phyloP scores from a whole-genome alignment of 2,797 vertebrate species.

The Galagoides demidoff region DNA sequence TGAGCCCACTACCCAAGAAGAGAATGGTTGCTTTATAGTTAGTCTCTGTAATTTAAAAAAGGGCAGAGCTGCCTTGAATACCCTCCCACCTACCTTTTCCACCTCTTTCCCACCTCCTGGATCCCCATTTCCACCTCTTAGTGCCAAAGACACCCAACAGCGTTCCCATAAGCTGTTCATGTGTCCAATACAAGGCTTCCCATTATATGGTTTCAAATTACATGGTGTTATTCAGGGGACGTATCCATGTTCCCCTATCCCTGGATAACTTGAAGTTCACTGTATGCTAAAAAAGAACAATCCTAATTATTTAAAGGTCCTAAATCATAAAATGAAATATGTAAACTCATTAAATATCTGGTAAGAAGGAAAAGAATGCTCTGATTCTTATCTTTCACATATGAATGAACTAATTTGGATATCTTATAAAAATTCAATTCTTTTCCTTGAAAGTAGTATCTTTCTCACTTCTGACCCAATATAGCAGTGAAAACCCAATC shows the following conservation, averaged over 20 bases:
- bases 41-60: neutral
- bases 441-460: slow-evolving; percentile 58
- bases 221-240: slow-evolving; percentile 60
- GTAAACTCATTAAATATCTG: slow-evolving; percentile 56
- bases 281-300: slow-evolving; percentile 65
- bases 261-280: slow-evolving; percentile 66
- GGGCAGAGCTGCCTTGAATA: slow-evolving; percentile 34
- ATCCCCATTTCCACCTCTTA: slow-evolving; percentile 69
- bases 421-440: slow-evolving; percentile 60
- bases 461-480: slow-evolving; percentile 64
- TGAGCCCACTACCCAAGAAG: slow-evolving; percentile 11
- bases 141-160: slow-evolving; percentile 65
- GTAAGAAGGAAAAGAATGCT: slow-evolving; percentile 59
- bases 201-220: slow-evolving; percentile 67
- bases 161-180: slow-evolving; percentile 54
- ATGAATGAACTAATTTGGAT: slow-evolving; percentile 35
- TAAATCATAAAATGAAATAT: slow-evolving; percentile 59
- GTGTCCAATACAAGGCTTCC: slow-evolving; percentile 66
- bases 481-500: slow-evolving; percentile 62
- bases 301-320: slow-evolving; percentile 69
- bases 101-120: slow-evolving; percentile 61
- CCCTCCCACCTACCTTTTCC: slow-evolving; percentile 70
- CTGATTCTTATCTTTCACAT: slow-evolving; percentile 33
- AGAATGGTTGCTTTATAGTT: neutral
- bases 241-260: slow-evolving; percentile 53